A percentile compares a stretch with the other conserved stretches of the same genome.
phyloP scores from a whole-genome alignment of 2,888 invertebrate genomes.

The Ectobius pallidus region DNA sequence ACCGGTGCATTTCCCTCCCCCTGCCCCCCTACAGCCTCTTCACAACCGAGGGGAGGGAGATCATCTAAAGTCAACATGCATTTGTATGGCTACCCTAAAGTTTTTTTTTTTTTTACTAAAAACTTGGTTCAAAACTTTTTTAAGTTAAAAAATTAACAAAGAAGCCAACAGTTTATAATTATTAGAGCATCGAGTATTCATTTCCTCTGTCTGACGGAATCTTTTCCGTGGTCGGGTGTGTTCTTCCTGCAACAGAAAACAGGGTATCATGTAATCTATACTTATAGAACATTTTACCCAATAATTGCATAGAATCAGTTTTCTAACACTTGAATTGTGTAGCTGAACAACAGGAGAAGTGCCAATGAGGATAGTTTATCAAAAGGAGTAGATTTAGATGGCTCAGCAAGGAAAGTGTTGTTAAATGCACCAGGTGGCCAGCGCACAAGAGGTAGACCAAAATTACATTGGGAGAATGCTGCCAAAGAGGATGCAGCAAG shows the following conservation, averaged over 20 bases:
- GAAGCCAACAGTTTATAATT: conserved; percentile 23
- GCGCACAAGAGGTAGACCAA: too few species aligned
- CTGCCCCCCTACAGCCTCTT: background rate
- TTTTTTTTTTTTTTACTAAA: conserved; percentile 24
- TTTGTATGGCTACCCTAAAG: conserved; percentile 25
- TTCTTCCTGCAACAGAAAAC: conserved; percentile 49
- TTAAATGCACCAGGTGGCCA: too few species aligned
- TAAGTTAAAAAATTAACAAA: conserved; percentile 31
- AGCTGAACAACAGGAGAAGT: too few species aligned
- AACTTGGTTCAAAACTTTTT: conserved; percentile 31
- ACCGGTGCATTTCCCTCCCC: conserved; percentile 28
- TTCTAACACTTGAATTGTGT: too few species aligned
- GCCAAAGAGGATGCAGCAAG: too few species aligned
- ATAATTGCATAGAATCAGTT: too few species aligned
- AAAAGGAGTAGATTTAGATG: too few species aligned
- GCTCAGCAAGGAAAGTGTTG: too few species aligned
- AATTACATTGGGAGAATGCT: too few species aligned
- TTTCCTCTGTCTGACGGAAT: conserved; percentile 51
- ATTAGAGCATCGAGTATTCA: conserved; percentile 43
- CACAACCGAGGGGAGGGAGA: conserved; percentile 24
- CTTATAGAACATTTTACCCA: too few species aligned
- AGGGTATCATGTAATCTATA: too few species aligned
- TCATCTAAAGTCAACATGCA: conserved; percentile 27
- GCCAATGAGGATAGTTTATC: too few species aligned
- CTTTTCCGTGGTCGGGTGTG: conserved; percentile 51